Conservation (phyloP, 2,888 invertebrate genomes). For the Abrostola triplasia region DNA sequence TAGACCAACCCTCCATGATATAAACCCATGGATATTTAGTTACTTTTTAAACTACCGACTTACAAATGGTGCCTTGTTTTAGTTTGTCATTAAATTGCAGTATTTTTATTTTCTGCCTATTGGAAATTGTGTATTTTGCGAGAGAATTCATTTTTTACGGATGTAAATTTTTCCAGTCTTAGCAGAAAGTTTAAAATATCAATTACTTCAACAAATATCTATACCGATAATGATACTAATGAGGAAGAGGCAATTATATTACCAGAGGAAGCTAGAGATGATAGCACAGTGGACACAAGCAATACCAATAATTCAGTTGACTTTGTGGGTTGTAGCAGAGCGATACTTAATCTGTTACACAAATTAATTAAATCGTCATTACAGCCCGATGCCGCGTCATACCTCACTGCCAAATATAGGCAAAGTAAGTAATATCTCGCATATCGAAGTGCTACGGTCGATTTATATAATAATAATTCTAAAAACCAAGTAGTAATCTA, state of each 20-base stretch:
- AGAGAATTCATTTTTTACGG: too few relatives aligned
- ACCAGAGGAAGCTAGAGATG: slow-evolving; percentile 9
- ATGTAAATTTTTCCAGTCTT: background rate
- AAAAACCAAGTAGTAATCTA: too few relatives aligned
- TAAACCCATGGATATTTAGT: too few relatives aligned
- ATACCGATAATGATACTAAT: slow-evolving; percentile 15
- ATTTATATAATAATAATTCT: too few relatives aligned
- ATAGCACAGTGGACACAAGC: slow-evolving; percentile 22
- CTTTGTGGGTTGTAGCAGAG: slow-evolving; percentile 29
- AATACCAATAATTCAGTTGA: slow-evolving; percentile 44
- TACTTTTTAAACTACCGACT: too few relatives aligned
- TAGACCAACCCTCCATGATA: too few relatives aligned
- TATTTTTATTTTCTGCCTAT: too few relatives aligned
- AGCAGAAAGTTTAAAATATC: background rate
- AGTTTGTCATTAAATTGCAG: too few relatives aligned
- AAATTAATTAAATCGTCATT: slow-evolving; percentile 26
- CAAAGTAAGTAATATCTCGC: background rate
- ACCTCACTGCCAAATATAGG: background rate
- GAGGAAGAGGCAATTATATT: slow-evolving; percentile 24
- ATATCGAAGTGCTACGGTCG: background rate
- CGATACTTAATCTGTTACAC: slow-evolving; percentile 32
- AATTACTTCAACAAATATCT: slow-evolving; percentile 11
- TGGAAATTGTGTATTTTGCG: too few relatives aligned
- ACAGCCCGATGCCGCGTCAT: background rate
- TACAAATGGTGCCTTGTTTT: too few relatives aligned